Conservation (phyloP, 2,113 vertebrate genomes). For the Bolborhynchus lineola region DNA sequence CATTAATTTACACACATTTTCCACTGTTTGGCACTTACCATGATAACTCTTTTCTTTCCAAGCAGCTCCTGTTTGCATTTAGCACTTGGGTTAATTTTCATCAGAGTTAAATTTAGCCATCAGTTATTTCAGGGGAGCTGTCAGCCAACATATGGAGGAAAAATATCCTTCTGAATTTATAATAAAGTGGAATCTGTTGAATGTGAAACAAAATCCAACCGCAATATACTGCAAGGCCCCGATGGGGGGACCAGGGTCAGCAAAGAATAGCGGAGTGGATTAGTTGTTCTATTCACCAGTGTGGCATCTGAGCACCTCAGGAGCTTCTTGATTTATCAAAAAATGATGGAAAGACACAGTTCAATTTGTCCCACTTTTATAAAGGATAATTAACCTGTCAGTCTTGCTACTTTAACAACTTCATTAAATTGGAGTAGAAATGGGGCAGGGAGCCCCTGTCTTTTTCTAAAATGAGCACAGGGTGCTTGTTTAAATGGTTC, state of each 20-base stretch:
- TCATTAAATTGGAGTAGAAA: slow-evolving; percentile 89
- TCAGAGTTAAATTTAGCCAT: slow-evolving; percentile 99
- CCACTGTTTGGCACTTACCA: slow-evolving; percentile 94
- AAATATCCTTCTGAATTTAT: slow-evolving; percentile 80
- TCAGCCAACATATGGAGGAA: slow-evolving; percentile 86
- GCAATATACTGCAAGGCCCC: slow-evolving; percentile 77
- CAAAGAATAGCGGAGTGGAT: slow-evolving; percentile 81
- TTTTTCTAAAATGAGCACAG: slow-evolving; percentile 67
- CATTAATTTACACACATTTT: slow-evolving; percentile 88
- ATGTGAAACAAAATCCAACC: slow-evolving; percentile 79
- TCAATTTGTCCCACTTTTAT: slow-evolving; percentile 99
- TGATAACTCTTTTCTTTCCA: slow-evolving; percentile 85
- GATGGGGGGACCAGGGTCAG: slow-evolving; percentile 77
- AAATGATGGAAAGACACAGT: slow-evolving; percentile 97
- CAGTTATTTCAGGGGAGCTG: slow-evolving; percentile 91
- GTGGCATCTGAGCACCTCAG: slow-evolving; percentile 80
- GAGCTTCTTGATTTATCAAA: slow-evolving; percentile 88
- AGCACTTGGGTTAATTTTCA: slow-evolving; percentile 91
- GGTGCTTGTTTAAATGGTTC: slow-evolving; percentile 50
- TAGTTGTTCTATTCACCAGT: slow-evolving; percentile 83
- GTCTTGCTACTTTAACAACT: slow-evolving; percentile 92
- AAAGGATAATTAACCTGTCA: slow-evolving; percentile 99
- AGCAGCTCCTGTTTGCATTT: slow-evolving; percentile 89
- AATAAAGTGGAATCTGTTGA: slow-evolving; percentile 86
- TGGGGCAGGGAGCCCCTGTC: slow-evolving; percentile 67